Percentiles rank a stretch among this genome's conserved stretches.
phyloP scores from a whole-genome alignment of 2,888 invertebrate genomes.

The Melanchra persicariae region DNA sequence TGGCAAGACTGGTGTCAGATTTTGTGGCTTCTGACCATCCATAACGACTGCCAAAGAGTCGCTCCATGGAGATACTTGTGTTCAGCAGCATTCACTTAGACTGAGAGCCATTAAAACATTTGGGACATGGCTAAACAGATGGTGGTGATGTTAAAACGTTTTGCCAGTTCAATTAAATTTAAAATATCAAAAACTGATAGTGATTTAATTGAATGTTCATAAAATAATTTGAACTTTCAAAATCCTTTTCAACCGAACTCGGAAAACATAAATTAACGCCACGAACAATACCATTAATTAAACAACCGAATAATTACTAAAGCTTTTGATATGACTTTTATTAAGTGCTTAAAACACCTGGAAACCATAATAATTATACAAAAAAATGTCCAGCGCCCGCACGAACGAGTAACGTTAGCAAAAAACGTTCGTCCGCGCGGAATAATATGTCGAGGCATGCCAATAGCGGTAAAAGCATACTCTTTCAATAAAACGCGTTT shows the following conservation, averaged over 20 bases:
- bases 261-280: constrained; percentile 29
- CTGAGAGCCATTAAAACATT: too few relatives aligned
- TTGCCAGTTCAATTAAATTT: too few relatives aligned
- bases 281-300: constrained; percentile 29
- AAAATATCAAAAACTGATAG: too few relatives aligned
- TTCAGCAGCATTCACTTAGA: too few relatives aligned
- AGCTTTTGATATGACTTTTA: constrained; percentile 50
- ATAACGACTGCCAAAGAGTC: too few relatives aligned
- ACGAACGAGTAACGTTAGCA: constrained; percentile 37
- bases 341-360: constrained; percentile 52
- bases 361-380: constrained; percentile 41
- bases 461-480: constrained; percentile 63
- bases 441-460: constrained; percentile 56
- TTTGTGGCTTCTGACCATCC: too few relatives aligned
- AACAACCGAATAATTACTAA: constrained; percentile 42
- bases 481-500: constrained; percentile 54
- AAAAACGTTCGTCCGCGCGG: constrained; percentile 46
- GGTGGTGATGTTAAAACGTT: too few relatives aligned
- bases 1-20: too few relatives aligned
- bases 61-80: too few relatives aligned
- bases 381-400: constrained; percentile 25
- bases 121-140: too few relatives aligned
- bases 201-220: too few relatives aligned
- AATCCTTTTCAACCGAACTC: background rate
- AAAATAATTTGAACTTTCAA: too few relatives aligned